Base-by-base conservation (phyloP, 2,888 invertebrate genomes). In the Ormia ochracea region DNA sequence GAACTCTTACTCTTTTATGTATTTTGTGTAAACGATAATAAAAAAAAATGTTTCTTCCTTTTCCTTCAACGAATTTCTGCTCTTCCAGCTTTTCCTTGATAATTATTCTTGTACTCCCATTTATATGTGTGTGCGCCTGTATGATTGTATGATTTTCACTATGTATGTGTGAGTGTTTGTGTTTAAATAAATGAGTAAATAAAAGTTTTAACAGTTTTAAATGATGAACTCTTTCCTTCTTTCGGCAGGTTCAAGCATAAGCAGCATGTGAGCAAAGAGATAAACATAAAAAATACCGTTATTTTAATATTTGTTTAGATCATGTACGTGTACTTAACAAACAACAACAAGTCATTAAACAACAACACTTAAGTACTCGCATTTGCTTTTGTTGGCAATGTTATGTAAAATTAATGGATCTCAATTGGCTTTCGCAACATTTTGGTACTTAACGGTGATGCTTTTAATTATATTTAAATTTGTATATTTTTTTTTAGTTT, bases 331-430 rank as follows among this genome's bases (percentile, higher is more conserved):
- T 50, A 50, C 36, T 26, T 50, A 50, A 14, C 14, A 23, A 23
- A 19, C 10, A 21, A 41, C 4, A 19, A 45, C 33, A 58, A 9
- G 10, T 33, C 10, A 26, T 65, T 31, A 31, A 72, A 31, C 41
- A 38, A 50, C 41, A 38, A 28, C 3, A 50, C 43, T 59, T 31
- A 59, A 14, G 7, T 9, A 41, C 33, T 31, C 12, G 28, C 14
- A 21, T 21, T 21, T 31, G 33, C n/a, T 59, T 59, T 21, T 38
- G n/a, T 48, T 38, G 31, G n/a, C 38, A 41, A 31, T 58, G 48
- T 66, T 74, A 50, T 50, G 58, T 58, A 58, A 74, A 74, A 63
- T 43, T 14, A 65, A 41, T 65, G 43, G 36, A 65, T 66, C 56
- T 66, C 12, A 28, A 41, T 48, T 38, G n/a, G 43, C 17, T 43